Percentiles rank a stretch among this genome's conserved stretches.
Conservation (phyloP, 2,113 vertebrate genomes). For the Mesoclemmys tuberculata region DNA sequence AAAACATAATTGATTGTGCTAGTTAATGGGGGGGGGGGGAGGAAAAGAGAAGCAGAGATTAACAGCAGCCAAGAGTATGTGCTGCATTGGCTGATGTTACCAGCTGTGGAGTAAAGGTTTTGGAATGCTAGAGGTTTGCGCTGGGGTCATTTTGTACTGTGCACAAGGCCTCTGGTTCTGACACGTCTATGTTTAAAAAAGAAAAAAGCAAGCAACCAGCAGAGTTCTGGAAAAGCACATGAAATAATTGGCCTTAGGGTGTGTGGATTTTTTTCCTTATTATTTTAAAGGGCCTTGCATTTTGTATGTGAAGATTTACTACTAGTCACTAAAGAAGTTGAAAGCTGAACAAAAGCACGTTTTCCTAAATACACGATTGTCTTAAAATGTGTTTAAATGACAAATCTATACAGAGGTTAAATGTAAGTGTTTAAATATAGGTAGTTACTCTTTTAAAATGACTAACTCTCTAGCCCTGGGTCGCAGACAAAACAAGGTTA, state of each 20-base stretch:
- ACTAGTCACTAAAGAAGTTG: constrained; percentile 24
- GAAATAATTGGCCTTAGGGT: constrained; percentile 17
- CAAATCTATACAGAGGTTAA: constrained; percentile 44
- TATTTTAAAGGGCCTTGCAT: constrained; percentile 23
- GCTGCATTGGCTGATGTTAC: constrained; percentile 70
- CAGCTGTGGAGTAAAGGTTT: constrained; percentile 63
- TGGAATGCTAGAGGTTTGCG: constrained; percentile 61
- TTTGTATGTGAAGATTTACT: constrained; percentile 44
- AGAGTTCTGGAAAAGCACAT: constrained; percentile 25
- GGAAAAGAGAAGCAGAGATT: constrained; percentile 11
- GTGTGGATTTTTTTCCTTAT: background rate
- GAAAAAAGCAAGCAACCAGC: background rate
- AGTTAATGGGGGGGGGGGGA: background rate
- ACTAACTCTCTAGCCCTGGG: constrained; percentile 63
- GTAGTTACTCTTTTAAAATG: constrained; percentile 36
- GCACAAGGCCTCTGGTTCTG: constrained; percentile 36
- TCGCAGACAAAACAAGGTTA: constrained; percentile 78
- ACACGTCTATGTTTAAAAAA: constrained; percentile 50
- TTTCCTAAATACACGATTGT: constrained; percentile 41
- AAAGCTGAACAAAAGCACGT: constrained; percentile 44
- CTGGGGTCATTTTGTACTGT: constrained; percentile 38
- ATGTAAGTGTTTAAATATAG: constrained; percentile 62
- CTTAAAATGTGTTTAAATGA: constrained; percentile 31
- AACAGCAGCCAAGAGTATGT: constrained; percentile 39
- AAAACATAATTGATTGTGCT: constrained; percentile 13